phyloP scores from a whole-genome alignment of 1,140 invertebrate genomes.

The Melanaphis sacchari region DNA sequence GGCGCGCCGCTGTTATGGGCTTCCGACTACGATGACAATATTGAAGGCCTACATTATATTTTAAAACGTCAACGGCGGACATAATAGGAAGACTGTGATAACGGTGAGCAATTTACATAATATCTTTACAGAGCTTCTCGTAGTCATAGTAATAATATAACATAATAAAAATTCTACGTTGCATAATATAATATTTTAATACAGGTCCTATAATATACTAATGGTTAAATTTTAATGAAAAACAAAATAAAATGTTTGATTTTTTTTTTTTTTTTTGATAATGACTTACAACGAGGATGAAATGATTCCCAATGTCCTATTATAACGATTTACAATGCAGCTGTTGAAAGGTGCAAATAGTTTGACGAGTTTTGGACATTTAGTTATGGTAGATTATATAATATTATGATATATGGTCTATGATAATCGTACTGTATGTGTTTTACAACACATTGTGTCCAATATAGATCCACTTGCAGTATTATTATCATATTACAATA shows the following conservation, averaged over 20 bases:
- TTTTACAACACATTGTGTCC: not conserved
- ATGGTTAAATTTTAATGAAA: not conserved
- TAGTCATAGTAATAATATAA: not conserved
- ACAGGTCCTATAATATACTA: not conserved
- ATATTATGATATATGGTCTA: not conserved
- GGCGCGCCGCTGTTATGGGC: too few relatives aligned
- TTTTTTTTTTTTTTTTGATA: not conserved
- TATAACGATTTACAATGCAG: not conserved
- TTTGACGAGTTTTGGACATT: not conserved
- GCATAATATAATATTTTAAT: not conserved
- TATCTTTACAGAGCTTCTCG: not conserved
- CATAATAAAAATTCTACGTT: not conserved
- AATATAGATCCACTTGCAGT: not conserved
- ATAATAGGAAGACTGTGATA: not conserved
- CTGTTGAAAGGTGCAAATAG: not conserved
- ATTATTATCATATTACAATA: not conserved
- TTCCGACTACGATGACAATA: not conserved
- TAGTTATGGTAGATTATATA: not conserved
- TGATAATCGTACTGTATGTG: not conserved
- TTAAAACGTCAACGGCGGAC: not conserved
- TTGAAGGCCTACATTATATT: not conserved
- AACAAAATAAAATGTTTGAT: not conserved
- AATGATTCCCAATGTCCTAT: not conserved
- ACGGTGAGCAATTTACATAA: constrained; percentile 13
- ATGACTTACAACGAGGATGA: not conserved